These are phyloP conservation scores for Emmelina monodactyla DNA, from an alignment of 2,888 invertebrate genomes.

Conservation along the genomic window DNA sequence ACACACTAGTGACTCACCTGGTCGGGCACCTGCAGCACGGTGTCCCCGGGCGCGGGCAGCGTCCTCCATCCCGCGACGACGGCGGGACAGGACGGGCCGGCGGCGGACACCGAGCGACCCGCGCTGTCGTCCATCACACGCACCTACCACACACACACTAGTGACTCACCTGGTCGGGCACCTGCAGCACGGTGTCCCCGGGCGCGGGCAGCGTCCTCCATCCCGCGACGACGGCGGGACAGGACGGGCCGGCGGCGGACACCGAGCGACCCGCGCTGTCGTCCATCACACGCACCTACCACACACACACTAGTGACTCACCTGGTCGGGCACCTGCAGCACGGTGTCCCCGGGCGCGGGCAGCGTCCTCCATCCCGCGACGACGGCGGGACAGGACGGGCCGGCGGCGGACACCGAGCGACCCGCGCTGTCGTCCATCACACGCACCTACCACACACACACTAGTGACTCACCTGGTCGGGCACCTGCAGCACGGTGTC, in stretches of 20 bases:
- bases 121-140: conserved; percentile 82
- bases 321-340: conserved; percentile 82
- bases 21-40: conserved; percentile 80
- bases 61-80: conserved; percentile 92
- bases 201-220: conserved; percentile 91
- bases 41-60: conserved; percentile 88
- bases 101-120: conserved; percentile 71
- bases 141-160: too few relatives aligned
- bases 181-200: conserved; percentile 88
- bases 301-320: too few relatives aligned
- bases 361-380: conserved; percentile 90
- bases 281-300: too few relatives aligned
- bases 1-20: too few relatives aligned
- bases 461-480: conserved; percentile 72
- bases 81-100: conserved; percentile 79
- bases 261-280: conserved; percentile 75
- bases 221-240: conserved; percentile 87
- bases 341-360: conserved; percentile 90
- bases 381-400: conserved; percentile 82
- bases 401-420: conserved; percentile 69
- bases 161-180: conserved; percentile 74
- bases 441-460: too few relatives aligned
- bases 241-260: conserved; percentile 74
- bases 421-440: conserved; percentile 82
- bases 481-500: conserved; percentile 86